Conservation (phyloP, 2,113 vertebrate species). For the Aythya baeri region DNA sequence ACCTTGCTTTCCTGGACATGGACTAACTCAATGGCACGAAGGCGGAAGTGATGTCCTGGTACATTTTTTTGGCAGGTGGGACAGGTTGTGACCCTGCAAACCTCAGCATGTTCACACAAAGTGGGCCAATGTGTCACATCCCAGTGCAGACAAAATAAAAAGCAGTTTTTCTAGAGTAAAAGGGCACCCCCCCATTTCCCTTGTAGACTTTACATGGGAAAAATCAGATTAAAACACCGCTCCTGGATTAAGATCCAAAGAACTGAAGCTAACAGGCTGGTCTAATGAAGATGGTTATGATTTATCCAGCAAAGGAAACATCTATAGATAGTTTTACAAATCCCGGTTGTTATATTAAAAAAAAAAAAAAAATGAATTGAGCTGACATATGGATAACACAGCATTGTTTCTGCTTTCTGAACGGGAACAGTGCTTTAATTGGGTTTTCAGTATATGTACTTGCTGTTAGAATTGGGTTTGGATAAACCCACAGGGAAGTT, state of each 20-base stretch:
- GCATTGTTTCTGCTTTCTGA: not conserved
- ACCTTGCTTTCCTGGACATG: not conserved
- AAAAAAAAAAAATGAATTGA: not conserved
- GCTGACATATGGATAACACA: not conserved
- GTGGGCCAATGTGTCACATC: not conserved
- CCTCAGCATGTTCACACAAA: not conserved
- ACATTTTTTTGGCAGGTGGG: too few relatives aligned
- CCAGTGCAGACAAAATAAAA: not conserved
- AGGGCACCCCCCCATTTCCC: not conserved
- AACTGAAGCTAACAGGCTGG: not conserved
- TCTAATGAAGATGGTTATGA: not conserved
- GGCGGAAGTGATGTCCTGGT: too few relatives aligned
- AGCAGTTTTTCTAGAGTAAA: not conserved
- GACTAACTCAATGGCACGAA: not conserved
- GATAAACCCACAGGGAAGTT: constrained; percentile 37
- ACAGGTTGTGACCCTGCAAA: too few relatives aligned
- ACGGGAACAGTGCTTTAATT: not conserved
- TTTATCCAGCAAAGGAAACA: not conserved
- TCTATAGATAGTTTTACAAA: not conserved
- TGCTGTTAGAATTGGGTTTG: constrained; percentile 13
- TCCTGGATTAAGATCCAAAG: not conserved
- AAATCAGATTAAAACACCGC: not conserved
- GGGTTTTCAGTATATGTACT: not conserved
- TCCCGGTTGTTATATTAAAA: constrained; percentile 8
- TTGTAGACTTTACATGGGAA: not conserved